Conservation (phyloP, 1,140 invertebrate genomes). For the Drosophila mayri region DNA sequence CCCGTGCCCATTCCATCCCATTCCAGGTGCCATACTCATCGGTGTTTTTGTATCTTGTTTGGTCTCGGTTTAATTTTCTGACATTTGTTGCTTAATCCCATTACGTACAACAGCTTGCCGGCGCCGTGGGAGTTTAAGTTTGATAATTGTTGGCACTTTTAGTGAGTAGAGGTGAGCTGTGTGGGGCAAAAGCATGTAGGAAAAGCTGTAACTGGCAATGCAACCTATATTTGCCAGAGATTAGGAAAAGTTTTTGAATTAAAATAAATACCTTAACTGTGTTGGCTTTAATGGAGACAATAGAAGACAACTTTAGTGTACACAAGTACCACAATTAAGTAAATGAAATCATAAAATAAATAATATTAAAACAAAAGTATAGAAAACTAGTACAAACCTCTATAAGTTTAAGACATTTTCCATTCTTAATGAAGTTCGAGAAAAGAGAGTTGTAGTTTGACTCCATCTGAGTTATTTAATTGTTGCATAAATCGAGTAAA, state of each 20-base stretch:
- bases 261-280: constrained; percentile 1
- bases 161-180: constrained; percentile 1
- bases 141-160: constrained; percentile 44
- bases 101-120: constrained; percentile 5
- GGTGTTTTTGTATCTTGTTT: constrained; percentile 52
- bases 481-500: constrained; percentile 69
- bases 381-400: constrained; percentile 1
- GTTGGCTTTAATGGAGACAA: background rate
- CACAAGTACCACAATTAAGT: background rate
- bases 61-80: constrained; percentile 54
- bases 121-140: constrained; percentile 10
- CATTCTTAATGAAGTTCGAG: background rate
- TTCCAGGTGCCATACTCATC: constrained; percentile 19
- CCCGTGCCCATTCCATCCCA: constrained; percentile 4
- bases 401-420: background rate
- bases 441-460: constrained; percentile 25
- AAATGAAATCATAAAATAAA: background rate
- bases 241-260: constrained; percentile 17
- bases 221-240: background rate
- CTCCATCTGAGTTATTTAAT: constrained; percentile 73
- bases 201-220: constrained; percentile 11
- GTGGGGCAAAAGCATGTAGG: constrained; percentile 1
- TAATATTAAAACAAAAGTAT: background rate
- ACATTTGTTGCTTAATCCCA: constrained; percentile 60
- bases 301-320: too few species aligned